Evolutionary conservation across 2,113 vertebrate genomes (phyloP), one percentile per base, ranked within the genome.

Genomic region (Lamprotornis superbus): DNA sequence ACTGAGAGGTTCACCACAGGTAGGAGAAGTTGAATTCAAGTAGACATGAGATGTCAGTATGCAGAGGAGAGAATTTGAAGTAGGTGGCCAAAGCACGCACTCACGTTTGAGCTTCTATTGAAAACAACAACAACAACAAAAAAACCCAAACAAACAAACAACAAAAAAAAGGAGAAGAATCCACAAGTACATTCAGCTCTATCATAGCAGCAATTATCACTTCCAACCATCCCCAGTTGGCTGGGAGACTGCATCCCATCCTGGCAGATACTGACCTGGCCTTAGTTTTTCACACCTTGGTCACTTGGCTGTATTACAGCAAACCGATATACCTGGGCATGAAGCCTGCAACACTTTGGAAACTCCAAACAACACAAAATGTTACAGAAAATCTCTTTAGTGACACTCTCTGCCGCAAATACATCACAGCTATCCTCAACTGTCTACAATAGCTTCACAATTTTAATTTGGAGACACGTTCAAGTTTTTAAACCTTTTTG

Each of bases 181-280:
- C 52, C n/a, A 68, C 69, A 87, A 94, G 57, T 84, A 94, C 74
- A 82, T 93, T 95, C 81, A 82, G 57, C 81, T 69, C 84, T 91
- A 91, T 89, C 83, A 79, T 52, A 85, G 87, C 61, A 91, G 87
- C 87, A 96, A 97, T 96, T 95, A 95, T 94, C 95, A 83, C 95
- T 95, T 95, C 53, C 91, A 95, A 42, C 84, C 53, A 82, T 85
- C 93, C 85, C 84, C 91, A 91, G 44, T 33, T 95, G 95, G 95
- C 96, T 95, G 42, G 87, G 69, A 95, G 89, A 89, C 91, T 87
- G 87, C 83, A 65, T 95, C 93, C 84, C 74, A 94, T 91, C 89
- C 94, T 97, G 96, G 87, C 96, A 97, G 77, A 95, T 96, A 96
- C 80, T 97, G 96, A 96, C 96, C 96, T 97, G 96, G 96, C 93